Conservation (phyloP, 1,140 invertebrate species). For the Orussus abietinus region DNA sequence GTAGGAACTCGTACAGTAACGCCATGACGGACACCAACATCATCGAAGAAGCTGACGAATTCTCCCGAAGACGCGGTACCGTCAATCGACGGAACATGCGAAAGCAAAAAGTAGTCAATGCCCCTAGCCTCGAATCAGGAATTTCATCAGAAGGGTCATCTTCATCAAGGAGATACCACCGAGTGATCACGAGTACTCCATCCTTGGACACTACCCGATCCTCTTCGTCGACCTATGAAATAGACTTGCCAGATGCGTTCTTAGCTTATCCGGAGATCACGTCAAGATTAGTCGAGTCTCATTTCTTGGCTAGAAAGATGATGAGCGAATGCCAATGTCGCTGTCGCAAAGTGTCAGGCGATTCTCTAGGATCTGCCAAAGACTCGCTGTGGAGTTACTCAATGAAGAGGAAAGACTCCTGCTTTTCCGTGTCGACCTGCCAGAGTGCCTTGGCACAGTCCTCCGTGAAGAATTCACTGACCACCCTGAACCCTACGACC, state of each 20-base stretch:
- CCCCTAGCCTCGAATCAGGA: slow-evolving; percentile 22
- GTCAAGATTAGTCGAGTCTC: slow-evolving; percentile 16
- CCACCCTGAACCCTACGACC: slow-evolving; percentile 16
- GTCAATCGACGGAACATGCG: slow-evolving; percentile 6
- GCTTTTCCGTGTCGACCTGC: slow-evolving; percentile 34
- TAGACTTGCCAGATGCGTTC: slow-evolving; percentile 19
- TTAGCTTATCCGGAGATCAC: slow-evolving; percentile 22
- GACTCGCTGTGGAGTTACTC: slow-evolving; percentile 20
- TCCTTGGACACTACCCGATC: slow-evolving; percentile 23
- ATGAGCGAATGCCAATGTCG: slow-evolving; percentile 22
- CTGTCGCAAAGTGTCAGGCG: slow-evolving; percentile 18
- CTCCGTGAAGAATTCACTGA: slow-evolving; percentile 26
- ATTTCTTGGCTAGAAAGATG: slow-evolving; percentile 10
- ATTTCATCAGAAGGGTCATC: slow-evolving; percentile 25
- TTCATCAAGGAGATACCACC: slow-evolving; percentile 11
- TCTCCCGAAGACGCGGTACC: slow-evolving; percentile 5
- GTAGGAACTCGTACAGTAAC: slow-evolving; percentile 34
- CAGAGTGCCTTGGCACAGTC: slow-evolving; percentile 31
- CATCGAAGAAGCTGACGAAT: slow-evolving; percentile 18
- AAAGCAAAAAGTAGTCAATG: slow-evolving; percentile 10
- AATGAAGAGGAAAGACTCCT: slow-evolving; percentile 28
- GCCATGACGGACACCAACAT: slow-evolving; percentile 27
- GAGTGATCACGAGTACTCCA: slow-evolving; percentile 4
- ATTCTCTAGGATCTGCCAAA: slow-evolving; percentile 20
- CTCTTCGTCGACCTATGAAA: slow-evolving; percentile 16